Conservation (phyloP, 2,113 vertebrate species). For the Gobiocypris rarus region DNA sequence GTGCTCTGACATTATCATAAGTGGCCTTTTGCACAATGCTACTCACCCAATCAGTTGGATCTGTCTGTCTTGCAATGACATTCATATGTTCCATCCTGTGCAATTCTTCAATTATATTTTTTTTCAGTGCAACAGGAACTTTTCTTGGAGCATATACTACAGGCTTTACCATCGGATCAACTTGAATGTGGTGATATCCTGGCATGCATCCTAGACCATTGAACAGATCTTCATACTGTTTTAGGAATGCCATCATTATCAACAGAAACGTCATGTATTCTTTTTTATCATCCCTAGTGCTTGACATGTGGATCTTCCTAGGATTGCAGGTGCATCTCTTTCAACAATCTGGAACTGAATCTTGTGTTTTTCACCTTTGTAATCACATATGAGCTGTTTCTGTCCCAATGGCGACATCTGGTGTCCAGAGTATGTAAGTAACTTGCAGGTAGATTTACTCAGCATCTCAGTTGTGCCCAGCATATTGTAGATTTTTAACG, state of each 20-base stretch:
- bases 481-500: neutral
- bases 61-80: constrained; percentile 5
- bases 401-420: constrained; percentile 7
- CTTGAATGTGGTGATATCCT: too few relatives aligned
- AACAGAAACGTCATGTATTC: neutral
- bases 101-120: neutral
- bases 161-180: neutral
- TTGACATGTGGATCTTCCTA: constrained; percentile 13
- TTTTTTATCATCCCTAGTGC: constrained; percentile 20
- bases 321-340: constrained; percentile 6
- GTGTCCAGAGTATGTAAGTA: neutral
- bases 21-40: too few relatives aligned
- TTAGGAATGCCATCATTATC: constrained; percentile 23
- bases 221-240: constrained; percentile 30
- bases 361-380: neutral
- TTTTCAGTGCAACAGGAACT: neutral
- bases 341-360: neutral
- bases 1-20: too few relatives aligned
- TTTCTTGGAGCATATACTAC: neutral
- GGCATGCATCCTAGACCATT: constrained; percentile 22
- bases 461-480: neutral
- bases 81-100: constrained; percentile 7
- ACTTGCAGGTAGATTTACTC: neutral
- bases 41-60: neutral
- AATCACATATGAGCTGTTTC: neutral